phyloP scores from a whole-genome alignment of 2,888 invertebrate genomes.

The Diarsia brunnea region DNA sequence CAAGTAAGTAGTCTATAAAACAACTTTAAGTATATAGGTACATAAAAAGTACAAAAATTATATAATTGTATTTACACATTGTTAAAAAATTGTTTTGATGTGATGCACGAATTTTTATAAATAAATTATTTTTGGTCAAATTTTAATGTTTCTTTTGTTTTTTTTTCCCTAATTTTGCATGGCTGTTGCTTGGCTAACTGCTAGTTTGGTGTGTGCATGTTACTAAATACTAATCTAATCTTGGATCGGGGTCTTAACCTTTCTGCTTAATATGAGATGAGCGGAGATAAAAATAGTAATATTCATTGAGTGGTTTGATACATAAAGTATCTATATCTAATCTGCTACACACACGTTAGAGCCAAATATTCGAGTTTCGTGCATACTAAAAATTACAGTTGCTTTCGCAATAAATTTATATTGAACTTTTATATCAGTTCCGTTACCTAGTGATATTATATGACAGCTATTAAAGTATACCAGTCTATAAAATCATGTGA shows the following conservation, averaged over 20 bases:
- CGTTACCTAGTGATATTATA: slow-evolving; percentile 1
- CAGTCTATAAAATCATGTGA: slow-evolving; percentile 40
- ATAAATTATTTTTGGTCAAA: slow-evolving; percentile 75
- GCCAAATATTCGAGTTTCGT: background rate
- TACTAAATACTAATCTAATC: slow-evolving; percentile 35
- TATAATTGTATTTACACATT: slow-evolving; percentile 62
- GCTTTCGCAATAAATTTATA: slow-evolving; percentile 34
- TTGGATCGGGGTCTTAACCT: slow-evolving; percentile 21
- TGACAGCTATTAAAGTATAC: slow-evolving; percentile 16
- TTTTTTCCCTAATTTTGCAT: slow-evolving; percentile 72
- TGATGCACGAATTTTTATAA: slow-evolving; percentile 62
- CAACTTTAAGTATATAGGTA: slow-evolving; percentile 27
- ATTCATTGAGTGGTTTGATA: slow-evolving; percentile 30
- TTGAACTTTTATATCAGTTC: slow-evolving; percentile 28
- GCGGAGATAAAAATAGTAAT: slow-evolving; percentile 18
- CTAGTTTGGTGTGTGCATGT: slow-evolving; percentile 66
- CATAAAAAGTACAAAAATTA: slow-evolving; percentile 66
- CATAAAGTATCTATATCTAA: slow-evolving; percentile 33
- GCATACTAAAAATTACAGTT: slow-evolving; percentile 16
- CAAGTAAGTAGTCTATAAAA: slow-evolving; percentile 61
- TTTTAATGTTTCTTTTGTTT: slow-evolving; percentile 73
- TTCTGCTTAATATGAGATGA: slow-evolving; percentile 21
- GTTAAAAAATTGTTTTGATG: slow-evolving; percentile 62
- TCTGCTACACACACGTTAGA: slow-evolving; percentile 11
- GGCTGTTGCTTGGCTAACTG: slow-evolving; percentile 70